Percentiles rank a stretch among this genome's conserved stretches.
Evolutionary conservation across 2,113 vertebrate genomes (phyloP).

Genomic region (Sorex fumeus): DNA sequence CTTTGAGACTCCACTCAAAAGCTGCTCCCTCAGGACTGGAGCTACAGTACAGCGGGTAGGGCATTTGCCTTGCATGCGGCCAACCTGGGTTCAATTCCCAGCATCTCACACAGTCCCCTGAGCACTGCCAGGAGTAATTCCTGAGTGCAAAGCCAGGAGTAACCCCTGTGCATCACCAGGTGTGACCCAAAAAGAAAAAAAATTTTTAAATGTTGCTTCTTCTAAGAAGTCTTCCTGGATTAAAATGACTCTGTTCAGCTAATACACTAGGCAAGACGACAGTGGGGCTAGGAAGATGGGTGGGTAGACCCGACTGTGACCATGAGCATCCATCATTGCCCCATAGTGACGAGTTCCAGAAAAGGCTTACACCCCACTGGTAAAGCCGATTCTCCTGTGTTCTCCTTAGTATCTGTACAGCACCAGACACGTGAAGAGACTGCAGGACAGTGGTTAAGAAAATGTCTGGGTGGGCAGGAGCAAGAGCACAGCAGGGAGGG

Average conservation of each 20-base stretch:
- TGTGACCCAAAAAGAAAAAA: too few relatives aligned
- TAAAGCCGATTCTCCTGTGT: background rate
- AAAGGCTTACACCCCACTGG: background rate
- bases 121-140: too few relatives aligned
- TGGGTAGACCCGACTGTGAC: background rate
- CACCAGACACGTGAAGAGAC: background rate
- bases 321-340: background rate
- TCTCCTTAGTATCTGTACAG: background rate
- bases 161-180: too few relatives aligned
- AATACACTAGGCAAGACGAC: background rate
- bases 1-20: background rate
- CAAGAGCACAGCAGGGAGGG: too few relatives aligned
- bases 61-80: too few relatives aligned
- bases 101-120: too few relatives aligned
- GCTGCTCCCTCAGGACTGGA: too few relatives aligned
- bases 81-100: too few relatives aligned
- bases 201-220: constrained; percentile 14
- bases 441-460: background rate
- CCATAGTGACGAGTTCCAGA: constrained; percentile 8
- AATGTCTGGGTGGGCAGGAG: background rate
- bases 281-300: background rate
- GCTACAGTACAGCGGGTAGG: too few relatives aligned
- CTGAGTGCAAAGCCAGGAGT: too few relatives aligned
- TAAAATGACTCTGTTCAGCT: background rate
- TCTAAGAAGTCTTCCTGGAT: constrained; percentile 49